A percentile compares a stretch with the other conserved stretches of the same genome.
Conservation (phyloP, 2,113 vertebrate species). For the Crotophaga sulcirostris region DNA sequence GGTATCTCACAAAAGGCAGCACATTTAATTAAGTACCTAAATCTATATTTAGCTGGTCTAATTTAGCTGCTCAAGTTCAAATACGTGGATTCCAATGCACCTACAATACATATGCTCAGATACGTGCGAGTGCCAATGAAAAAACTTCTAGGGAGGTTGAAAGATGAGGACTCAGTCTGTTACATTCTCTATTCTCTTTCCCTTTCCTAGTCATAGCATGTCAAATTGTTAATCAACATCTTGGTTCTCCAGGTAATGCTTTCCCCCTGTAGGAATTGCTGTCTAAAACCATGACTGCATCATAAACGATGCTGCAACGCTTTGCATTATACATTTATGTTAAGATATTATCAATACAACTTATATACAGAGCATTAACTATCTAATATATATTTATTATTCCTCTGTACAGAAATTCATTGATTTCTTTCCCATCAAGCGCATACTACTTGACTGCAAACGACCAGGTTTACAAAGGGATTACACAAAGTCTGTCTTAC, state of each 20-base stretch:
- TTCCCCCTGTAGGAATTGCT: background rate
- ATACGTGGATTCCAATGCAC: background rate
- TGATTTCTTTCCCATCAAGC: constrained; percentile 1
- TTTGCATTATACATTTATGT: constrained; percentile 2
- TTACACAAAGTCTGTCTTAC: background rate
- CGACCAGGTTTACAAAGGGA: background rate
- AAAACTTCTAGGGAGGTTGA: background rate
- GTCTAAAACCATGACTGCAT: background rate
- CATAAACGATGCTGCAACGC: background rate
- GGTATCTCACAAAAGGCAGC: background rate
- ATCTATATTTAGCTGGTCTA: constrained; percentile 22
- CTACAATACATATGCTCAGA: constrained; percentile 39
- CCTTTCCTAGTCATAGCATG: background rate
- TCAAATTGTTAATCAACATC: constrained; percentile 4
- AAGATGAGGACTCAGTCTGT: background rate
- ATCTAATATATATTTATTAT: constrained; percentile 14
- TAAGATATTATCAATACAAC: constrained; percentile 38
- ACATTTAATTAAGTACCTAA: constrained; percentile 33
- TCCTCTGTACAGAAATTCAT: background rate
- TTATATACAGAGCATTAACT: constrained; percentile 27
- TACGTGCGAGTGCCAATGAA: background rate
- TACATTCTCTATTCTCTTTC: background rate
- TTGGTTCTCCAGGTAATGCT: background rate
- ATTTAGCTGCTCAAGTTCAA: constrained; percentile 31
- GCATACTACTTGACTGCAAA: background rate